These are phyloP conservation scores for Cryptomyrus ogoouensis DNA, from an alignment of 2,113 vertebrate genomes.

Conservation along the genomic window DNA sequence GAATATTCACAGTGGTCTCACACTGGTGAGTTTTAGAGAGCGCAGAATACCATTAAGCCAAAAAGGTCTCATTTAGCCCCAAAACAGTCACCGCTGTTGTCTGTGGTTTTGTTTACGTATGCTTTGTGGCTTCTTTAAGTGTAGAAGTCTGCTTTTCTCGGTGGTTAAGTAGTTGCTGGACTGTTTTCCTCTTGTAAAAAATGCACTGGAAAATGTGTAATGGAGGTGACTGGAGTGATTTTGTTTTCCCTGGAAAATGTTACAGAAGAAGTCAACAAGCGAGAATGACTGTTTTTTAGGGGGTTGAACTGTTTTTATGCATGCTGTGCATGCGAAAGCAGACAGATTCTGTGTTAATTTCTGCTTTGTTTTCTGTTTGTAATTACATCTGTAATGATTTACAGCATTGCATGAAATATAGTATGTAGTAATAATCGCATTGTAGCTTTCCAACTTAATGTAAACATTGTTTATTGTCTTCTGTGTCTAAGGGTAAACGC, in stretches of 20 bases:
- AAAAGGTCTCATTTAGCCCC: background rate
- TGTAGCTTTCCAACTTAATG: background rate
- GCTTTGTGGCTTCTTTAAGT: slow-evolving; percentile 7
- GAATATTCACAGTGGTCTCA: background rate
- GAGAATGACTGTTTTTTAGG: background rate
- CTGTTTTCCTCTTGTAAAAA: slow-evolving; percentile 21
- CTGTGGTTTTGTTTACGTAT: background rate
- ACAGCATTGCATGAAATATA: background rate
- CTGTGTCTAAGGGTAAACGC: background rate
- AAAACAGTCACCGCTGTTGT: background rate
- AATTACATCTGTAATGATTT: background rate
- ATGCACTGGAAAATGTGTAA: slow-evolving; percentile 14
- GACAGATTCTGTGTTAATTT: background rate
- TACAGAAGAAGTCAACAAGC: background rate
- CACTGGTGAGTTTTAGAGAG: background rate
- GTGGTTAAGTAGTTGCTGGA: background rate
- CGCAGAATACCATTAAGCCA: background rate
- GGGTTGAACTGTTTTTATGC: background rate
- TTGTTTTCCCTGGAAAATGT: slow-evolving; percentile 20
- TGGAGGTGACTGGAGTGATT: slow-evolving; percentile 2
- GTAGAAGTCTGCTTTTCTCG: background rate
- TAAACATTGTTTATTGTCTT: background rate
- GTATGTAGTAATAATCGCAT: background rate
- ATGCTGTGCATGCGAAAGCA: background rate
- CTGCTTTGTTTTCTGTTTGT: background rate